Base-by-base conservation (phyloP, 2,888 invertebrate genomes). In the Amiota mariae region DNA sequence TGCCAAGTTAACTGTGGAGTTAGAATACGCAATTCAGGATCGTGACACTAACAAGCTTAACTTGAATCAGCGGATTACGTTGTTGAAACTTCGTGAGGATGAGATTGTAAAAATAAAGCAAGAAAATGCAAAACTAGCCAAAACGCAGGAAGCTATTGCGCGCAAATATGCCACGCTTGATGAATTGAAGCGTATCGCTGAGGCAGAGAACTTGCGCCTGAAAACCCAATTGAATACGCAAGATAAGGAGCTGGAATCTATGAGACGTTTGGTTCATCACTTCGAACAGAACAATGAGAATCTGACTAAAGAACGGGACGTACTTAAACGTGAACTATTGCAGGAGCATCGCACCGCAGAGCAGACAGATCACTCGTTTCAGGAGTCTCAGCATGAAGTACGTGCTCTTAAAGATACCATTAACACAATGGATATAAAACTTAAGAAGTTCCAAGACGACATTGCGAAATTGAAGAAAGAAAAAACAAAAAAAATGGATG, bases 81-180 rank as follows among this genome's bases (percentile, higher is more conserved):
- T 89, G 48, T 79, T 90, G 0, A 90, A 89, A 80, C 84, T 89
- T 61, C 88, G 90, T 36, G 90, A 90, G 72, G 90, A 90, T 72
- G 90, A 90, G 77, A 81, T 87, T 8, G 82, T 87, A 8, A 90
- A 89, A 77, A 77, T 87, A 59, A 87, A 85, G 13, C 85, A 87
- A 71, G 90, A 90, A 9, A 88, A 87, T 61, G 79, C 82, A 0
- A 88, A 87, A 66, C 71, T 89, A 59, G 81, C 86, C 71, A 90
- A 89, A 76, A 80, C 86, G 0, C 86, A 88, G 64, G 90, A 90
- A 66, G 85, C 78, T 0, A 80, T 87, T 2, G 85, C 88, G 0
- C 85, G 89, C 13, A 90, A 89, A 72, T 86, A 89, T 57, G 84
- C 87, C 0, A 77, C 79, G 0, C 67, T 88, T 0, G 87, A 90